Base-by-base conservation (phyloP, 2,797 vertebrate genomes). In the Momotus momota region DNA sequence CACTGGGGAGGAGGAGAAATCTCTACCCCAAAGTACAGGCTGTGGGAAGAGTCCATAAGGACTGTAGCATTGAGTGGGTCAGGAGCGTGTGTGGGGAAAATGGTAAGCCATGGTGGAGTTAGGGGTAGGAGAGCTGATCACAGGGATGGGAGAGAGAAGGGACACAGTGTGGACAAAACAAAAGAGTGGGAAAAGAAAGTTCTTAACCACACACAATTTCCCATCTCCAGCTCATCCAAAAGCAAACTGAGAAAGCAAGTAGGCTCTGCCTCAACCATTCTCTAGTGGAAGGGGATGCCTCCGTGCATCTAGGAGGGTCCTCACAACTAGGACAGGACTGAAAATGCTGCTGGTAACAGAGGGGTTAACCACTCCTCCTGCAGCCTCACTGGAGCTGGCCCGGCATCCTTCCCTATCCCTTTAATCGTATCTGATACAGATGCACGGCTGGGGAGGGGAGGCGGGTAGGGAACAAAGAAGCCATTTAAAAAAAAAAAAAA, bases 341-440 rank as follows among this genome's bases (percentile, higher is more conserved):
- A 52, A 52, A 85, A 69, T 17, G 51, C 20, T 3, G 1, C 71
- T 90, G 91, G 88, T 71, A 97, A 94, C 94, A 95, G 78, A 97
- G 88, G 97, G 97, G 97, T 97, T 98, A 98, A 97, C 48, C 46
- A 57, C 82, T 94, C 94, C 88, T 93, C 80, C 77, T 52, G 80
- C 85, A 96, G 93, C 77, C 90, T 93, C 74, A 55, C 77, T 90
- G 85, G 72, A 94, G 86, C 81, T 96, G 82, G 93, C 90, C 77
- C 9, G 0, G 86, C 94, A 95, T 96, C 96, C 64, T 86, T 96
- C 79, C 86, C 95, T 96, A 95, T 98, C 97, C 98, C 97, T 98
- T 98, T 98, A 98, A 98, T 98, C 93, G 97, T 98, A 98, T 98
- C 98, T 98, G 98, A 98, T 98, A 98, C 95, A 97, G 97, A 98